These are phyloP conservation scores for Phalera bucephala DNA, from an alignment of 2,888 invertebrate species.

Conservation along the genomic window DNA sequence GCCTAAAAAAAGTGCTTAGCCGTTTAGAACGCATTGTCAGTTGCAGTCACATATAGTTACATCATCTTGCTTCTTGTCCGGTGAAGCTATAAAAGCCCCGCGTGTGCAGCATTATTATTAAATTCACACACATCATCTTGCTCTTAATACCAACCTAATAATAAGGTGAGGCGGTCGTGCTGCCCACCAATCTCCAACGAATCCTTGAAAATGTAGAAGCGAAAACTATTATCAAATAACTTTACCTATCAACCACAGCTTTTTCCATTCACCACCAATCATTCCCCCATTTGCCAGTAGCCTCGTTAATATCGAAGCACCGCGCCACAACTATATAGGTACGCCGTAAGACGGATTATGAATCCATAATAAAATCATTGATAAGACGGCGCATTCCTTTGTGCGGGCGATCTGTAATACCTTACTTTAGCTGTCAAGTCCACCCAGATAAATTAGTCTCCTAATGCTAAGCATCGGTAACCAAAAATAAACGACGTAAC, in stretches of 20 bases:
- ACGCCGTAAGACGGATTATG: conserved; percentile 30
- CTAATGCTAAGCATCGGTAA: conserved; percentile 67
- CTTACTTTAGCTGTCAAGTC: conserved; percentile 70
- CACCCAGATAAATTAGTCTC: conserved; percentile 71
- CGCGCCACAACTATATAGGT: conserved; percentile 29
- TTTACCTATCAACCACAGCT: background rate
- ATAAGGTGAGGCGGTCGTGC: too few relatives aligned
- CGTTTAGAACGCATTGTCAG: too few relatives aligned
- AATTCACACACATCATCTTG: too few relatives aligned
- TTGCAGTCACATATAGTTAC: too few relatives aligned
- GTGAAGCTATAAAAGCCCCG: too few relatives aligned
- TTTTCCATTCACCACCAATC: background rate
- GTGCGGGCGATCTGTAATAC: conserved; percentile 56
- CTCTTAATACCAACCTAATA: too few relatives aligned
- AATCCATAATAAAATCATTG: conserved; percentile 42
- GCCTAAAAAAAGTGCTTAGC: too few relatives aligned
- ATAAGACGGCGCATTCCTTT: conserved; percentile 51
- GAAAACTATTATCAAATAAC: too few relatives aligned
- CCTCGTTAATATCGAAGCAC: conserved; percentile 23
- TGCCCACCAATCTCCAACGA: too few relatives aligned
- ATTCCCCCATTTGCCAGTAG: background rate
- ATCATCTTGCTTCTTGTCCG: too few relatives aligned
- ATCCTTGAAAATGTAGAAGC: too few relatives aligned
- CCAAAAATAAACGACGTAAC: conserved; percentile 77
- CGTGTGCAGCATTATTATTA: too few relatives aligned